Evolutionary conservation across 2,797 vertebrate genomes (phyloP).

Genomic region (Erpetoichthys calabaricus): DNA sequence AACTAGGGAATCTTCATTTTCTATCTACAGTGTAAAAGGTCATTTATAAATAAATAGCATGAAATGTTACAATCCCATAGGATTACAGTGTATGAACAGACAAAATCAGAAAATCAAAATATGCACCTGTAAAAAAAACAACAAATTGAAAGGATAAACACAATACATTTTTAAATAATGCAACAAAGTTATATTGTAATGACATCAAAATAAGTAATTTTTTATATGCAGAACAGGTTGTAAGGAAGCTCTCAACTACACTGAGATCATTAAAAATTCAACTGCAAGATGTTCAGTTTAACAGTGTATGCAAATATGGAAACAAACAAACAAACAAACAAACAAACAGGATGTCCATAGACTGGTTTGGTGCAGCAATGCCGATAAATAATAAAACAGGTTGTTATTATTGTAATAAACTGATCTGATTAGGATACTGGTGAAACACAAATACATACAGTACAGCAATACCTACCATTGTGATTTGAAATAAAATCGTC

Average conservation of each 20-base stretch:
- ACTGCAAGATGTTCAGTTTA: conserved; percentile 6
- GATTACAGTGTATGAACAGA: neutral
- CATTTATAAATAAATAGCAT: conserved; percentile 5
- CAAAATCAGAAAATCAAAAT: neutral
- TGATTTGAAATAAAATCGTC: too few species aligned
- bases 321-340: conserved; percentile 6
- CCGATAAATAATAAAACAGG: too few species aligned
- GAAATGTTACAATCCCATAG: neutral
- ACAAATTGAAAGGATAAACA: neutral
- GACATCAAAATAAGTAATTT: conserved; percentile 12
- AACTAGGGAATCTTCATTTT: conserved; percentile 26
- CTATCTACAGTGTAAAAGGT: conserved; percentile 50
- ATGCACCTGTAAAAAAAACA: neutral
- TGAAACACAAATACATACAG: too few species aligned
- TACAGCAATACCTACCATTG: too few species aligned
- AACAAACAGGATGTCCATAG: too few species aligned
- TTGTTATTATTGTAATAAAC: too few species aligned
- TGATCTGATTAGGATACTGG: too few species aligned
- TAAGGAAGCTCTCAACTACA: conserved; percentile 9
- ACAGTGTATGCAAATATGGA: neutral
- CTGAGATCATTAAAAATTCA: conserved; percentile 14
- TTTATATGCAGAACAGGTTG: conserved; percentile 10
- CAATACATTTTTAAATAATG: neutral
- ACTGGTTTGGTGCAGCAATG: too few species aligned
- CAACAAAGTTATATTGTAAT: neutral